These are phyloP conservation scores for Mormoops blainvillei DNA, from an alignment of 2,113 vertebrate species.

Conservation along the genomic window DNA sequence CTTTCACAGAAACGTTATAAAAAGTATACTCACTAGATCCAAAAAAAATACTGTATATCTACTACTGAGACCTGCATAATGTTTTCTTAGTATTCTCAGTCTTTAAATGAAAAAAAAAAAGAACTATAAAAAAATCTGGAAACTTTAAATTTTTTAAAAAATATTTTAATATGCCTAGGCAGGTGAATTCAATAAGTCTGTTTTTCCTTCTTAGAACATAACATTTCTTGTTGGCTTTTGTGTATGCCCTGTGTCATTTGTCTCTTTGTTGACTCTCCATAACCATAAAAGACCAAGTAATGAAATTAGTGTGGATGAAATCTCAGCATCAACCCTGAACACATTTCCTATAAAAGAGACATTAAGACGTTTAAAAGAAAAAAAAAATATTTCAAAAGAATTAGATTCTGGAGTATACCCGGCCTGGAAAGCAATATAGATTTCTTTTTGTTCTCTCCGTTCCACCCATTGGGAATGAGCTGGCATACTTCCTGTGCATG, in stretches of 20 bases:
- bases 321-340: constrained; percentile 34
- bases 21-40: constrained; percentile 83
- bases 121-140: constrained; percentile 30
- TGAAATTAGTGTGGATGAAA: not conserved
- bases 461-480: not conserved
- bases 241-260: not conserved
- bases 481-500: not conserved
- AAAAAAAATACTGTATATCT: constrained; percentile 87
- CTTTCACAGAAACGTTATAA: constrained; percentile 82
- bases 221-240: constrained; percentile 25
- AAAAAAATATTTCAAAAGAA: not conserved
- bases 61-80: constrained; percentile 79
- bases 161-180: constrained; percentile 55
- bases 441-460: not conserved
- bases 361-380: not conserved
- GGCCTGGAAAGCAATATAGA: not conserved
- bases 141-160: not conserved
- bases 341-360: constrained; percentile 45
- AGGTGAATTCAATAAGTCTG: constrained; percentile 44
- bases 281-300: constrained; percentile 11
- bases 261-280: constrained; percentile 21
- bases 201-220: constrained; percentile 36
- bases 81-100: constrained; percentile 77
- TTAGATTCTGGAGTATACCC: constrained; percentile 27
- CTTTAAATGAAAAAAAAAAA: constrained; percentile 20